Percentiles rank a stretch among this genome's conserved stretches.
Conservation (phyloP, 2,888 invertebrate genomes). For the Calameuta filiformis region DNA sequence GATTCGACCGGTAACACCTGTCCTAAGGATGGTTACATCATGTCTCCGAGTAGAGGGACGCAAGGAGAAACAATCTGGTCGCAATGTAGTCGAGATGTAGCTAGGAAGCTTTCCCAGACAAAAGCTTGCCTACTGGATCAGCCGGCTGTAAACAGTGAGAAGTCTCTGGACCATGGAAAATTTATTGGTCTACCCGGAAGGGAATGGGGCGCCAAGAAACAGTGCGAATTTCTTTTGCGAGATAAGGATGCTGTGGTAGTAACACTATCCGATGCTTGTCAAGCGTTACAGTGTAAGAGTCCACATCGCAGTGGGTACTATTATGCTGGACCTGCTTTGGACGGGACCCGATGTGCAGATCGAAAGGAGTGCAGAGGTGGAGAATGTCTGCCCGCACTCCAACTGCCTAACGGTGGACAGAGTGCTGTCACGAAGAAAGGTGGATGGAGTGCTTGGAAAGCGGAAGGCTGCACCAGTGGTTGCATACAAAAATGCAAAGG, state of each 20-base stretch:
- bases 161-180: slow-evolving; percentile 70
- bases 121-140: slow-evolving; percentile 72
- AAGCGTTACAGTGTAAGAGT: slow-evolving; percentile 77
- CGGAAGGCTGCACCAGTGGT: slow-evolving; percentile 73
- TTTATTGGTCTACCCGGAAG: slow-evolving; percentile 76
- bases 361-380: slow-evolving; percentile 69
- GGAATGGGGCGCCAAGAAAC: slow-evolving; percentile 78
- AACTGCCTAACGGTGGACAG: slow-evolving; percentile 11
- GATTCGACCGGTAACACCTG: slow-evolving; percentile 80
- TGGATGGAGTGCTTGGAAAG: slow-evolving; percentile 76
- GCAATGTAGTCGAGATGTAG: slow-evolving; percentile 76
- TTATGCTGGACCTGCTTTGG: slow-evolving; percentile 84
- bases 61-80: slow-evolving; percentile 85
- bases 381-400: slow-evolving; percentile 41
- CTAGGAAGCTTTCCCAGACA: slow-evolving; percentile 63
- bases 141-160: slow-evolving; percentile 63
- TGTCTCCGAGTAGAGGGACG: slow-evolving; percentile 84
- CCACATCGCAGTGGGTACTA: slow-evolving; percentile 80
- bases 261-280: slow-evolving; percentile 69
- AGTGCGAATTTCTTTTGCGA: slow-evolving; percentile 78
- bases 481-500: slow-evolving; percentile 76
- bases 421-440: slow-evolving; percentile 64
- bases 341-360: slow-evolving; percentile 80
- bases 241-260: slow-evolving; percentile 75
- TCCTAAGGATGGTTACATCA: slow-evolving; percentile 81